Evolutionary conservation across 1,140 invertebrate species (phyloP).

Genomic region (Psix sp.): DNA sequence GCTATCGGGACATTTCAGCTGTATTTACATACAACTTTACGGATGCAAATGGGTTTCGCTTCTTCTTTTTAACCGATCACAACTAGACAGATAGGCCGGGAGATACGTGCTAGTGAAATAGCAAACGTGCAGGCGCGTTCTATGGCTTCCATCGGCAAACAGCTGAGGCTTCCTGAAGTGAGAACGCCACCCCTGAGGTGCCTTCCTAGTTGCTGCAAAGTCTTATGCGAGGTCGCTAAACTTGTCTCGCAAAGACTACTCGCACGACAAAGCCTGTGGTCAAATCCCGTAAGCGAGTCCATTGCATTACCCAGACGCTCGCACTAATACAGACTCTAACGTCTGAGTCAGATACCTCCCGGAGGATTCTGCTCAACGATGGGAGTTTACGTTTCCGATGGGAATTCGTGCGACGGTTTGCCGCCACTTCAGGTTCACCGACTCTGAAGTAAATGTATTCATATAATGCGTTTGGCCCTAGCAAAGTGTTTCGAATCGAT

Average conservation of each 20-base stretch:
- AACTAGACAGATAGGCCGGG: constrained; percentile 21
- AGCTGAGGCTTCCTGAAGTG: constrained; percentile 71
- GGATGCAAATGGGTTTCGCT: constrained; percentile 9
- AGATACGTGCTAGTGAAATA: constrained; percentile 34
- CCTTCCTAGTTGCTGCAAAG: constrained; percentile 39
- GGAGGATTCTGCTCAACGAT: constrained; percentile 45
- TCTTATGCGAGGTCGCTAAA: constrained; percentile 55
- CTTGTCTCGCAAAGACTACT: constrained; percentile 31
- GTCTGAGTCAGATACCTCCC: constrained; percentile 64
- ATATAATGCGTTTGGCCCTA: constrained; percentile 7
- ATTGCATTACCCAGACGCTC: constrained; percentile 28
- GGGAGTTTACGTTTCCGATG: constrained; percentile 54
- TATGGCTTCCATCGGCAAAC: constrained; percentile 73
- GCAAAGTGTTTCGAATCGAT: constrained; percentile 46
- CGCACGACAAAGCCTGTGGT: constrained; percentile 18
- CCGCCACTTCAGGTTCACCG: constrained; percentile 15
- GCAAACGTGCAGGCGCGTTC: constrained; percentile 18
- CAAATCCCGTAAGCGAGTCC: constrained; percentile 36
- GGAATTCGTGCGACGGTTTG: constrained; percentile 26
- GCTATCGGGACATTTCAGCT: constrained; percentile 16
- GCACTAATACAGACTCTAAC: constrained; percentile 12
- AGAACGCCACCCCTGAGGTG: constrained; percentile 63
- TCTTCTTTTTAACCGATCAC: constrained; percentile 9
- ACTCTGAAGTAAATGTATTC: constrained; percentile 39
- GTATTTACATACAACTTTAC: constrained; percentile 28